Evolutionary conservation across 2,113 vertebrate genomes (phyloP), one percentile per base, ranked within the genome.

Genomic region (Aspiorhynchus laticeps): DNA sequence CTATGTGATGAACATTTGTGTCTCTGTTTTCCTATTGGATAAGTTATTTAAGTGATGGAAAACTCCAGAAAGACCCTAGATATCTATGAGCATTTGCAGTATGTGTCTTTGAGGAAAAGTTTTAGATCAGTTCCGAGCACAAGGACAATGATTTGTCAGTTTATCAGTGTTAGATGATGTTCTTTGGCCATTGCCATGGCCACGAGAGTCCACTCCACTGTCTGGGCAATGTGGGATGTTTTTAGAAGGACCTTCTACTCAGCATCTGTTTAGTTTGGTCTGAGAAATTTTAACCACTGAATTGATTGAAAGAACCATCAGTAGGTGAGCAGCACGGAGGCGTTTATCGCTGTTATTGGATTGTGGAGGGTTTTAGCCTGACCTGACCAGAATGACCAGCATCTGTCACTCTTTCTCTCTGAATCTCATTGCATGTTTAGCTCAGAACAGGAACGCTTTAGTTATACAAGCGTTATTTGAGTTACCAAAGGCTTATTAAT

Each of bases 271-370:
- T 80, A 31, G 4, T 80, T 33, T 59, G 9, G 24, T 46, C 10
- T 79, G 28, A 33, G 7, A 24, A 5, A 31, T 33, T n/a, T 2
- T 11, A 36, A 8, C 67, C 8, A 36, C 31, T 71, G 14, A 31
- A 67, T 59, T 53, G 26, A 31, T 79, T 33, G 61, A 65, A 59
- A 56, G 31, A 59, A 79, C 0, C 1, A 0, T 36, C 31, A 24
- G 48, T 56, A 79, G 19, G 21, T 59, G 19, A 24, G 11, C 7
- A 9, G 36, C 79, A 80, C 36, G 7, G 9, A 28, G 24, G 61
- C 5, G 4, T 65, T 82, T 65, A 82, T 67, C 80, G 2, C 38
- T 46, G 38, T 82, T 67, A 67, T 82, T 82, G 80, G 80, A 82
- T 82, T 82, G 61, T 48, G 61, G 4, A 24, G 61, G 61, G 80